phyloP scores from a whole-genome alignment of 2,113 vertebrate genomes.

The Microtus oregoni region DNA sequence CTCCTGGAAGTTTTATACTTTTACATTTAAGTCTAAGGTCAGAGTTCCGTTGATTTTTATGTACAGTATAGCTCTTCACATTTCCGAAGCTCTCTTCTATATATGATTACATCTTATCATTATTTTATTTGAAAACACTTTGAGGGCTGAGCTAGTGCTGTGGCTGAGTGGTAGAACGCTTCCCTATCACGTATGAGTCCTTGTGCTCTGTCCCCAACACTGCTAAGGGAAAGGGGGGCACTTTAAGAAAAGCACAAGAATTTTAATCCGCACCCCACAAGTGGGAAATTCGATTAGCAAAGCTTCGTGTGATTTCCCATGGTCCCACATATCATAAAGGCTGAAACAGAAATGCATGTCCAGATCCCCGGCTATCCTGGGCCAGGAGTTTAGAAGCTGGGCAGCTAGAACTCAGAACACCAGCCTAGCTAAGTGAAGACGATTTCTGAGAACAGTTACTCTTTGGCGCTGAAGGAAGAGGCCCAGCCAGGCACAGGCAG shows the following conservation, averaged over 20 bases:
- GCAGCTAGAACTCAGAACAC: neutral
- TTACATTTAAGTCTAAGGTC: constrained; percentile 48
- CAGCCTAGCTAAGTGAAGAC: constrained; percentile 4
- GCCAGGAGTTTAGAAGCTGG: constrained; percentile 21
- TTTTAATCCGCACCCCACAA: constrained; percentile 52
- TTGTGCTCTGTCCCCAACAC: neutral
- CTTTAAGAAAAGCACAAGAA: constrained; percentile 39
- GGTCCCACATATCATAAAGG: constrained; percentile 33
- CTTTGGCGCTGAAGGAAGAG: constrained; percentile 5
- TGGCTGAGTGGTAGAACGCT: neutral
- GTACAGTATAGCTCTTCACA: neutral
- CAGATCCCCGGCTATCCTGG: neutral
- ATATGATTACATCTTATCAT: constrained; percentile 21
- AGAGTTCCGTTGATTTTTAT: constrained; percentile 52
- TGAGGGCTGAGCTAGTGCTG: neutral
- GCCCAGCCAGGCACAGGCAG: neutral
- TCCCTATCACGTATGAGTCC: neutral
- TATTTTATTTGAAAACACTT: neutral
- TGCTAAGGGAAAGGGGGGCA: neutral
- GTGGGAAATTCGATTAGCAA: constrained; percentile 58
- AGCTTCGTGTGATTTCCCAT: constrained; percentile 35
- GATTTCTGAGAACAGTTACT: neutral
- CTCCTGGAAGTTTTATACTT: constrained; percentile 33
- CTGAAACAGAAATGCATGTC: constrained; percentile 40
- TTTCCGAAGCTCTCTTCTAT: constrained; percentile 51